A percentile compares a stretch with the other conserved stretches of the same genome.
Conservation (phyloP, 2,888 invertebrate genomes). For the Megamerina dolium region DNA sequence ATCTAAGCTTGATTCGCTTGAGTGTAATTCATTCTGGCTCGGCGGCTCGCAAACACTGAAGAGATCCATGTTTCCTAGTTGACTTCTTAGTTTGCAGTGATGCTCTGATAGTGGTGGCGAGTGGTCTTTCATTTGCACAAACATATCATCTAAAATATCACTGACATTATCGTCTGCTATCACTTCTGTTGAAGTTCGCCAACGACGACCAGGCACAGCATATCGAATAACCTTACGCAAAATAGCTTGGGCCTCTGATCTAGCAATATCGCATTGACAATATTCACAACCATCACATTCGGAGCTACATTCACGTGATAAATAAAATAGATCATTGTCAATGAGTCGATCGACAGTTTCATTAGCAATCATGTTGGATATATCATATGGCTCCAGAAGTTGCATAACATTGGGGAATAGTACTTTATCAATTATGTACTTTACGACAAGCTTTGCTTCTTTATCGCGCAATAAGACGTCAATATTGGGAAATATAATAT, state of each 20-base stretch:
- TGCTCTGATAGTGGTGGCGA: too few relatives aligned
- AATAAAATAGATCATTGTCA: constrained; percentile 32
- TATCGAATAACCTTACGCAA: constrained; percentile 35
- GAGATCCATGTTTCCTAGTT: too few relatives aligned
- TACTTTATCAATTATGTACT: constrained; percentile 42
- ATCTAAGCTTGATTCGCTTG: too few relatives aligned
- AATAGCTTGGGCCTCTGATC: constrained; percentile 31
- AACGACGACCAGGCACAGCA: constrained; percentile 35
- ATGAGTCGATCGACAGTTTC: constrained; percentile 35
- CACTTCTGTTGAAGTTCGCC: constrained; percentile 32
- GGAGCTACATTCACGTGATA: constrained; percentile 27
- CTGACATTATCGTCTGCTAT: constrained; percentile 27
- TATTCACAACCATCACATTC: constrained; percentile 24
- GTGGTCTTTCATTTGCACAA: constrained; percentile 15
- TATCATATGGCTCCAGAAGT: constrained; percentile 34
- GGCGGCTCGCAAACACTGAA: too few relatives aligned
- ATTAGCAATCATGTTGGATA: constrained; percentile 22
- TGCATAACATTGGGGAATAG: constrained; percentile 49
- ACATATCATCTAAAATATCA: constrained; percentile 31
- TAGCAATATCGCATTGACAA: constrained; percentile 6
- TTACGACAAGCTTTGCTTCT: constrained; percentile 24
- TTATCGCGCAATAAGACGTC: constrained; percentile 15
- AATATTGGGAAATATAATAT: constrained; percentile 29
- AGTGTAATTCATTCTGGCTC: too few relatives aligned
- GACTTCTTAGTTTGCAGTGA: too few relatives aligned